Base-by-base conservation (phyloP, 1,140 invertebrate genomes). In the Drosophila rufa region DNA sequence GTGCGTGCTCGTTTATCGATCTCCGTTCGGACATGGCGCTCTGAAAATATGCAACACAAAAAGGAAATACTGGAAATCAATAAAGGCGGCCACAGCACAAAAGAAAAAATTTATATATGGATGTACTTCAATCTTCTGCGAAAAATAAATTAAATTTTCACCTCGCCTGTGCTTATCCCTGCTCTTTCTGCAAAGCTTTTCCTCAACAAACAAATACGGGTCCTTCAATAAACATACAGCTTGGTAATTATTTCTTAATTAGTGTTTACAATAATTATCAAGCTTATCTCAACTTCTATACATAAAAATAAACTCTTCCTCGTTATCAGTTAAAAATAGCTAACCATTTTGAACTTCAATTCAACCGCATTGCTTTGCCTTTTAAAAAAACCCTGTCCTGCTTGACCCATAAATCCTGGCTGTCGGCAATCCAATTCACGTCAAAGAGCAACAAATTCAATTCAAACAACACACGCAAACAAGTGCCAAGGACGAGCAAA, bases 371-470 rank as follows among this genome's bases (percentile, higher is more conserved):
- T 38, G 27, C 22, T 69, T 50, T 33, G 46, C 3, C 19, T 7
- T 50, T 47, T 22, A 56, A 1, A 66, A 58, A 59, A 22, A 14
- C n/a, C 45, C 33, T 19, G 22, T 38, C 8, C 69, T n/a, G 53
- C 67, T 51, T 43, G 36, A 25, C 53, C 53, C 55, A 73, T 73
- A 73, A 73, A 73, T 73, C 67, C 68, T 30, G 14, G 5, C 68
- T 60, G 67, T 73, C 68, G 40, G 45, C 30, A 40, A 50, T 71
- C 68, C 53, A 43, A 74, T 60, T 60, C 70, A 59, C 68, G 70
- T 74, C 70, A 74, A 73, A 74, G 46, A 47, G 70, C 70, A 74
- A 60, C 67, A 74, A 74, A 74, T 74, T 74, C 70, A 74, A 73
- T 74, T 73, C 70, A 73, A 74, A 73, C 69, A 73, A 50, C 50